Evolutionary conservation across 2,797 vertebrate species (phyloP), one percentile per base, ranked within the genome.

Genomic region (Diglossa cyanea): DNA sequence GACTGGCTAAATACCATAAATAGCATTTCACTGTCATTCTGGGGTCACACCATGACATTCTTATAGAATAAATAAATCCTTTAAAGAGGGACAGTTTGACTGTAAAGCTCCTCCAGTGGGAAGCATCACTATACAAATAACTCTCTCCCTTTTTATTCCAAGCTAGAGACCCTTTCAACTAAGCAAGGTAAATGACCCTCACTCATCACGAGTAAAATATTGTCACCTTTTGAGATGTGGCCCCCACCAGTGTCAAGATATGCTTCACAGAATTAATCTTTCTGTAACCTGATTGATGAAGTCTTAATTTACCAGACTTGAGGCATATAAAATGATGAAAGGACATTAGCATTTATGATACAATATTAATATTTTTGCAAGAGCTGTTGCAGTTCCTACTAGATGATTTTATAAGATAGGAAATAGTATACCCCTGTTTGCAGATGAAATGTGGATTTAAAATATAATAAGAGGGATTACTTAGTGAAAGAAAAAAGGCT

Each of bases 1-100:
- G 94, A 90, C 86, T 90, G 48, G 70, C 44, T 90, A 88, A 81
- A 84, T 67, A 42, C 67, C 51, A 86, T 60, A 92, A 92, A 93
- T 79, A 91, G 13, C 14, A 63, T 61, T 77, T 85, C 50, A 45
- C 48, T 91, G 77, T 85, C 92, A 83, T 25, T 39, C 54, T 1
- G 1, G 30, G 67, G 81, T 90, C 93, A 93, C 1, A 3, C 16
- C 54, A 65, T 66, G 25, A 66, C 77, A 42, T 71, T 87, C n/a
- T 80, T 77, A 86, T 7, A 39, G 53, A 89, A 65, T 25, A 84
- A 76, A 94, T 67, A 82, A 61, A 71, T 76, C 63, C 17, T 82
- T 74, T 83, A 19, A 89, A 89, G 14, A 60, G 24, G 17, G 40
- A 39, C 10, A 88, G 35, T 50, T 73, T 73, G 37, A 42, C 51